These are phyloP conservation scores for Aplochiton taeniatus DNA, from an alignment of 2,797 vertebrate genomes.

Conservation along the genomic window DNA sequence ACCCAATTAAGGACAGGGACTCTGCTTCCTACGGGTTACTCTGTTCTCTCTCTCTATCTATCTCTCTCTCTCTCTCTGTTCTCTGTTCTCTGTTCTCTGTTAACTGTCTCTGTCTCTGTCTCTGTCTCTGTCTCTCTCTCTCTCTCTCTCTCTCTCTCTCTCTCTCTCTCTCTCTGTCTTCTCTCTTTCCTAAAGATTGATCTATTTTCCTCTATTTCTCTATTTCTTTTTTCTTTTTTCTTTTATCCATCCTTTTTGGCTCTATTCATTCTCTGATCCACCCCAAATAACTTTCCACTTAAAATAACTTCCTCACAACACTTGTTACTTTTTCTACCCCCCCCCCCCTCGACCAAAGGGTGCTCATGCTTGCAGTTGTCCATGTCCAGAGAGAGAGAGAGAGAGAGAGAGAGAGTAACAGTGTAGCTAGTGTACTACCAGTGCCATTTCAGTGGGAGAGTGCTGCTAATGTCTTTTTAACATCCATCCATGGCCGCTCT, in stretches of 20 bases:
- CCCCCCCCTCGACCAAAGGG: neutral
- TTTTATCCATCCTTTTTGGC: neutral
- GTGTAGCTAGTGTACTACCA: no score
- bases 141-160: neutral
- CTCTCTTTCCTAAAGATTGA: no score
- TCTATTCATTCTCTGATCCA: conserved; percentile 21
- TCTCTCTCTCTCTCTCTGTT: conserved; percentile 14
- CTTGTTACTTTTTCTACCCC: no score
- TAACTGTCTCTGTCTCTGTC: conserved; percentile 4
- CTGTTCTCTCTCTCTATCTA: conserved; percentile 14
- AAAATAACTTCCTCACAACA: no score
- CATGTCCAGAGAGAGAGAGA: neutral
- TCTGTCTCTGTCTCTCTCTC: conserved; percentile 16
- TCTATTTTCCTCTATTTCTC: no score
- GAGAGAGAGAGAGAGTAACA: no score
- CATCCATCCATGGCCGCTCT: no score
- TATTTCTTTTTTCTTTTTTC: no score
- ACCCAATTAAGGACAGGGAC: conserved; percentile 53
- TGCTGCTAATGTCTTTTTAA: no score
- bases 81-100: conserved; percentile 1
- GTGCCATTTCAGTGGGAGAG: no score
- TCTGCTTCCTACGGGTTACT: neutral
- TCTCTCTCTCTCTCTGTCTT: neutral
- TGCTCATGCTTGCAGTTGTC: conserved; percentile 1
- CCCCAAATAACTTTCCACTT: no score